Evolutionary conservation across 2,888 invertebrate species (phyloP).

Genomic region (Phlogophora meticulosa): DNA sequence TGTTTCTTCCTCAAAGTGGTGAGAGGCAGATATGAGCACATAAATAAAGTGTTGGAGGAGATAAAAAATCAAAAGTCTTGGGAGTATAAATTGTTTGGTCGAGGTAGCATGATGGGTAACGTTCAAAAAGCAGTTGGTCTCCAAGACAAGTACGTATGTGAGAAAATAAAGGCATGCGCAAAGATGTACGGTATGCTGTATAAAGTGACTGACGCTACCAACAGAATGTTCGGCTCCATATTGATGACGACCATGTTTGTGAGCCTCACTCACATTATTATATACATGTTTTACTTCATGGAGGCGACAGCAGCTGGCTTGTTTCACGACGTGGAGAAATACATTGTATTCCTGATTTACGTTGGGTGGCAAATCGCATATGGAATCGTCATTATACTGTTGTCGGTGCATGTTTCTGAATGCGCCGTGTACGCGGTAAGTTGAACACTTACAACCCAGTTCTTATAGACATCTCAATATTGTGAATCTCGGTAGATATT

Average conservation of each 20-base stretch:
- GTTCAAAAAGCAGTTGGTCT: constrained; percentile 65
- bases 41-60: constrained; percentile 75
- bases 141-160: constrained; percentile 74
- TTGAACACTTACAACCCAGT: neutral
- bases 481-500: no score
- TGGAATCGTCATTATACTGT: constrained; percentile 69
- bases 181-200: constrained; percentile 77
- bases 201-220: constrained; percentile 66
- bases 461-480: no score
- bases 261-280: constrained; percentile 70
- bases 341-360: constrained; percentile 76
- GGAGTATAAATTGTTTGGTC: constrained; percentile 72
- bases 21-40: constrained; percentile 72
- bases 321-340: constrained; percentile 76
- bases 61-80: constrained; percentile 71
- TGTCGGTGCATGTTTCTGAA: constrained; percentile 75
- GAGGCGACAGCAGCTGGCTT: constrained; percentile 82
- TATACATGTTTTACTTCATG: constrained; percentile 84
- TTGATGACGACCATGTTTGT: constrained; percentile 72
- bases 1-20: constrained; percentile 72
- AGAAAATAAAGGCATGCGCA: constrained; percentile 78
- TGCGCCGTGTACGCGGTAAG: constrained; percentile 74
- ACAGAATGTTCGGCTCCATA: constrained; percentile 73
- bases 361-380: constrained; percentile 79
- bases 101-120: constrained; percentile 64